Base-by-base conservation (phyloP, 2,888 invertebrate genomes). In the Diarsia mendica region DNA sequence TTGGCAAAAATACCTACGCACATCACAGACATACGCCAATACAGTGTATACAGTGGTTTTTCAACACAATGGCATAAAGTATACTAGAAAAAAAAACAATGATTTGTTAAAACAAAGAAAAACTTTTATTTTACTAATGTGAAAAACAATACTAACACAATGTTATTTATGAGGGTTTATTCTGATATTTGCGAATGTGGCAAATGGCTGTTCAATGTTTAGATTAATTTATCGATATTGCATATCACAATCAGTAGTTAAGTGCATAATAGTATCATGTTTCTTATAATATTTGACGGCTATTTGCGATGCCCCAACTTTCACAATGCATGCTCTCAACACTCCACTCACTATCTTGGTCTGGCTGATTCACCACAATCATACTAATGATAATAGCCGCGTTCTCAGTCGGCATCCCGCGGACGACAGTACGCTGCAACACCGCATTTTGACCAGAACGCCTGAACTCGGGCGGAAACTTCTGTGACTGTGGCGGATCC, bases 281-380 rank as follows among this genome's bases (percentile, higher is more conserved):
- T 39, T 61, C 39, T n/a, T 13, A 23, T 1, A 39, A n/a, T 63
- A 23, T 44, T 44, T n/a, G n/a, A 44, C 44, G n/a, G 39, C 20
- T 44, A n/a, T n/a, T 44, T 44, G n/a, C 8, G 44, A 63, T 13
- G n/a, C 13, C 13, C n/a, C 63, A 63, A 44, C 63, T 44, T 44
- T 44, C n/a, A 44, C 15, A 44, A 63, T 33, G n/a, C n/a, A 8
- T 13, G 8, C 6, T 61, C 39, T 6, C 13, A 39, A 60, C 6
- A 28, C 48, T 79, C 23, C 53, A 71, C 53, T 23, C 79, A 63
- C 39, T 70, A 79, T 76, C 61, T 39, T 39, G 70, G 79, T 63
- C 71, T 51, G 55, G 61, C 18, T 18, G 20, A 23, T 46, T 20
- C 9, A 6, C 3, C 20, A 55, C n/a, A 60, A 9, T 28, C 28